Evolutionary conservation across 2,113 vertebrate species (phyloP).

Genomic region (Embiotoca jacksoni): DNA sequence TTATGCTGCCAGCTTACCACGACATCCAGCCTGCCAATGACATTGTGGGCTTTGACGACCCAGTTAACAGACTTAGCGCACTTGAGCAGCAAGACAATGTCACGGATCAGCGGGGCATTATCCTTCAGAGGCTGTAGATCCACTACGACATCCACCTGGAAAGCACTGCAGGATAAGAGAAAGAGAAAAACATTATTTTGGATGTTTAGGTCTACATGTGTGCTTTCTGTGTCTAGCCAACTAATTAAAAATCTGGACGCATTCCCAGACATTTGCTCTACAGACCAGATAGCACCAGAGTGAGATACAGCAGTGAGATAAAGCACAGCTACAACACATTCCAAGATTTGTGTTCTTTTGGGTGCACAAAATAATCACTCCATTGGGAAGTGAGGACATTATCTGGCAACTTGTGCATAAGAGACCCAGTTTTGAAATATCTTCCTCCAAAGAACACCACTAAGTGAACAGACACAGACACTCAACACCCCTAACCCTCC

Average conservation of each 20-base stretch:
- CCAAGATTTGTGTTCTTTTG: constrained; percentile 47
- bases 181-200: constrained; percentile 51
- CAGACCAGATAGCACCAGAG: constrained; percentile 82
- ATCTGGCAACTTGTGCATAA: constrained; percentile 45
- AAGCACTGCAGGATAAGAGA: constrained; percentile 83
- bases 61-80: constrained; percentile 95
- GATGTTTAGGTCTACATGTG: constrained; percentile 54
- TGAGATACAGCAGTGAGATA: constrained; percentile 72
- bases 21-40: constrained; percentile 89
- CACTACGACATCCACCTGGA: constrained; percentile 97
- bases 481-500: background rate
- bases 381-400: constrained; percentile 51
- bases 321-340: constrained; percentile 51
- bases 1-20: constrained; percentile 86
- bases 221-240: constrained; percentile 91
- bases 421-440: constrained; percentile 53
- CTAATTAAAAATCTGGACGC: constrained; percentile 91
- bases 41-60: constrained; percentile 91
- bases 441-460: constrained; percentile 47
- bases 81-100: constrained; percentile 91
- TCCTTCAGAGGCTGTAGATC: constrained; percentile 90
- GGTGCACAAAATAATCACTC: constrained; percentile 53
- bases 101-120: constrained; percentile 83
- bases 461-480: constrained; percentile 30
- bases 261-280: constrained; percentile 89